Evolutionary conservation across 2,888 invertebrate genomes (phyloP).

Genomic region (Carterocephalus palaemon): DNA sequence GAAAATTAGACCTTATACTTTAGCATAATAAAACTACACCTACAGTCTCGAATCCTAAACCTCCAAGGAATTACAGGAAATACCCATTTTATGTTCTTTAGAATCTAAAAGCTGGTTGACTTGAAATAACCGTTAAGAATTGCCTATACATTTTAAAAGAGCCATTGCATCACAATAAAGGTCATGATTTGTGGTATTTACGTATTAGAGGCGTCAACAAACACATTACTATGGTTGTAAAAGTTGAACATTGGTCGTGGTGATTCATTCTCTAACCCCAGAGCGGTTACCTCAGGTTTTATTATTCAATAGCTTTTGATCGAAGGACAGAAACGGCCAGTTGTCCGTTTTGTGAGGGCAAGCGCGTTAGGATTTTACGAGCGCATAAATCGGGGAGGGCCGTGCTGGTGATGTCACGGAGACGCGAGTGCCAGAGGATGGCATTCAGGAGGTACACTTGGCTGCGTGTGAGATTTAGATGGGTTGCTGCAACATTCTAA

Average conservation of each 20-base stretch:
- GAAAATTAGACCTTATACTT: too few relatives aligned
- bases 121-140: too few relatives aligned
- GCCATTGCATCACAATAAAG: slow-evolving; percentile 15
- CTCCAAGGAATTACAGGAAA: too few relatives aligned
- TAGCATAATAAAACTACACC: too few relatives aligned
- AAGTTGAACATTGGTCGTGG: slow-evolving; percentile 20
- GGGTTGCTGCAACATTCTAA: too few relatives aligned
- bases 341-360: slow-evolving; percentile 49
- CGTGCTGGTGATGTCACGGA: slow-evolving; percentile 29
- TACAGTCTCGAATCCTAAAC: too few relatives aligned
- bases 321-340: slow-evolving; percentile 54
- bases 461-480: too few relatives aligned
- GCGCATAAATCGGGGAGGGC: slow-evolving; percentile 62
- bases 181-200: slow-evolving; percentile 26
- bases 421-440: slow-evolving; percentile 59
- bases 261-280: slow-evolving; percentile 28
- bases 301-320: slow-evolving; percentile 58
- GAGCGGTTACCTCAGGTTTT: slow-evolving; percentile 40
- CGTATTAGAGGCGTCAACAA: slow-evolving; percentile 25
- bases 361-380: slow-evolving; percentile 68
- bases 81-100: too few relatives aligned
- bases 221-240: slow-evolving; percentile 29
- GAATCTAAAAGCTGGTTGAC: too few relatives aligned
- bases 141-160: slow-evolving; percentile 1
- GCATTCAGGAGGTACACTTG: slow-evolving; percentile 74